Conservation (phyloP, 1,140 invertebrate species). For the Mylabris phalerata region DNA sequence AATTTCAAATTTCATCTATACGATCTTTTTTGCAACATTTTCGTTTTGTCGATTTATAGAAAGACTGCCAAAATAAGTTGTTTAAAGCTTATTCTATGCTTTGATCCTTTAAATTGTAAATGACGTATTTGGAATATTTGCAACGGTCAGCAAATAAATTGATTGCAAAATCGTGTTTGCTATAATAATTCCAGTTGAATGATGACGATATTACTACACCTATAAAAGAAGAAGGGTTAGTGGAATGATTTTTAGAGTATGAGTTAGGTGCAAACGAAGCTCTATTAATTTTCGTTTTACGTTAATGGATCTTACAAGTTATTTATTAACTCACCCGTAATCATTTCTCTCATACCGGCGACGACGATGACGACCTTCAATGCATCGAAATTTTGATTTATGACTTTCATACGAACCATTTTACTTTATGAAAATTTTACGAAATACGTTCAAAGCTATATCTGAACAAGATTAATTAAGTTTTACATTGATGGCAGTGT, state of each 20-base stretch:
- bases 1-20: neutral
- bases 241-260: too few relatives aligned
- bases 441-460: neutral
- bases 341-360: constrained; percentile 17
- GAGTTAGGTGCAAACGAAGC: constrained; percentile 5
- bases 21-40: neutral
- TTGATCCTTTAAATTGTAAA: too few relatives aligned
- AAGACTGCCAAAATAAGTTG: too few relatives aligned
- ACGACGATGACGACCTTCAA: constrained; percentile 9
- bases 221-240: too few relatives aligned
- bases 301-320: constrained; percentile 32
- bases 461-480: neutral
- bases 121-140: constrained; percentile 2
- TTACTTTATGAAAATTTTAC: neutral
- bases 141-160: constrained; percentile 18
- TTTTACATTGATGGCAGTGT: too few relatives aligned
- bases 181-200: constrained; percentile 7
- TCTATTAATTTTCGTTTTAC: constrained; percentile 31
- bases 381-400: constrained; percentile 19
- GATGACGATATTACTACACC: too few relatives aligned
- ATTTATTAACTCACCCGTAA: constrained; percentile 29
- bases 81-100: too few relatives aligned
- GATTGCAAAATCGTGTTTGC: constrained; percentile 21
- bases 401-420: neutral
- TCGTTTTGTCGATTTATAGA: too few relatives aligned